Percentiles rank a stretch among this genome's conserved stretches.
Conservation (phyloP, 2,797 vertebrate genomes). For the Acanthis flammea region DNA sequence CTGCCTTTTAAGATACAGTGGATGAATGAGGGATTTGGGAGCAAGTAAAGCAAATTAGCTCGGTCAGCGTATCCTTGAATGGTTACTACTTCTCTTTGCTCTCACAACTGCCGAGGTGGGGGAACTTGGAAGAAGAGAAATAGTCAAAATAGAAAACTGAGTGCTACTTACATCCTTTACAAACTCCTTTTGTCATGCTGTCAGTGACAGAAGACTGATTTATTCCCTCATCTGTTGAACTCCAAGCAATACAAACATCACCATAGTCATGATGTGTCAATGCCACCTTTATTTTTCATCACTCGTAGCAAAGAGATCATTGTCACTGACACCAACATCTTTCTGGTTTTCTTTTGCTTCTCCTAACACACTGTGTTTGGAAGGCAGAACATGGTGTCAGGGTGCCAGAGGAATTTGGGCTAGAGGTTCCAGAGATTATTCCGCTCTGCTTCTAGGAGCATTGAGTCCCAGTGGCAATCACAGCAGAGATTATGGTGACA, state of each 20-base stretch:
- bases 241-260: neutral
- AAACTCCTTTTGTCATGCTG: slow-evolving; percentile 2
- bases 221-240: slow-evolving; percentile 30
- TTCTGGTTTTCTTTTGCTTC: neutral
- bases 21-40: slow-evolving; percentile 2
- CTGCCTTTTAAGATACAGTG: slow-evolving; percentile 5
- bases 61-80: slow-evolving; percentile 7
- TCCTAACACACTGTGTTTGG: neutral
- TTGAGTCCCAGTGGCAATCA: neutral
- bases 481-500: neutral
- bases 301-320: neutral
- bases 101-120: neutral
- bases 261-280: neutral
- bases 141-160: slow-evolving; percentile 18
- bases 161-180: neutral
- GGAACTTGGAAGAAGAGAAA: neutral
- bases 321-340: neutral
- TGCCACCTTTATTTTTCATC: slow-evolving; percentile 4
- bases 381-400: neutral
- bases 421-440: neutral
- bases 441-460: neutral
- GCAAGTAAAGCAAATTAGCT: slow-evolving; percentile 11
- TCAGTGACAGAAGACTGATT: slow-evolving; percentile 5
- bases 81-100: neutral
- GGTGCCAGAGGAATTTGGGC: neutral